Evolutionary conservation across 37 sponge, comb jelly and placozoan species (phyloP), one percentile per base, ranked within the genome.

Genomic region (Geodia barretti): DNA sequence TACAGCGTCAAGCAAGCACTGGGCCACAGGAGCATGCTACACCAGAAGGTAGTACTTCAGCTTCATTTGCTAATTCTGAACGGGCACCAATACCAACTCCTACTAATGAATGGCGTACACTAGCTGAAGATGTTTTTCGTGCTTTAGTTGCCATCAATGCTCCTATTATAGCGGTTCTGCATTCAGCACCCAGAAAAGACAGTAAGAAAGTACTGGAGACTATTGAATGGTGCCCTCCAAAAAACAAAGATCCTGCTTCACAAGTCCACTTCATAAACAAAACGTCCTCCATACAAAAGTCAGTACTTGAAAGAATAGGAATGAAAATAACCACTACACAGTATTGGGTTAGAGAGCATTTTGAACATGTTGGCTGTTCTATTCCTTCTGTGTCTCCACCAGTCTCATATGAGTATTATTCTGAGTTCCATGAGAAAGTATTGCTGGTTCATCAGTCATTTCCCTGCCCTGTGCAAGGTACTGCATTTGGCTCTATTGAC

Each of bases 241-340:
- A 34, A 21, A 60, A 31, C 9, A 47, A 79, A 33, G n/a, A 33
- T 38, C 37, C 68, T 34, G 60, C 68, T 2, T 19, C 4, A 38
- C 80, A 79, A 73, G 76, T 68, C 33, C 68, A 80, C 41, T 86
- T 80, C 31, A 41, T 47, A 47, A n/a, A n/a, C n/a, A n/a, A n/a
- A n/a, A n/a, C 63, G 72, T 62, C n/a, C n/a, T n/a, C n/a, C n/a
- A n/a, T n/a, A n/a, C 54, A 4, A 33, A 70, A 43, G 26, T 73
- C 75, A 19, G 29, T 84, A 17, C 41, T 84, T 32, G 74, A 66
- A 74, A 39, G 9, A 2, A 64, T 89, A 23, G 76, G 77, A 24
- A 89, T 89, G 85, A 79, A 79, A 29, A 66, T 89, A 0, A 80
- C 76, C 24, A 38, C 37, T 37, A 79, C 85, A 38, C 74, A 79